Evolutionary conservation across 2,888 invertebrate species (phyloP).

Genomic region (Clanis bilineata): DNA sequence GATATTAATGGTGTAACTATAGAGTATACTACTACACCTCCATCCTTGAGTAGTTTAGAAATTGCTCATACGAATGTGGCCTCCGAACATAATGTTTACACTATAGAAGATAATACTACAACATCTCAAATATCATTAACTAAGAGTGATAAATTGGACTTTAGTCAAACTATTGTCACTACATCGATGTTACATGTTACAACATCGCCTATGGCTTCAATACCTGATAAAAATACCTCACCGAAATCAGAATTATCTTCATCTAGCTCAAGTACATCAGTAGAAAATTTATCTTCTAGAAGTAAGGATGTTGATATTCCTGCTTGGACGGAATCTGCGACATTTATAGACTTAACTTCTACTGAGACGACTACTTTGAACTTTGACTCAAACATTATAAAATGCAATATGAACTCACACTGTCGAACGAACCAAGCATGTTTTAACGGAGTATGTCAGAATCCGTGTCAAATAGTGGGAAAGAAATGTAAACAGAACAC

Average conservation of each 20-base stretch:
- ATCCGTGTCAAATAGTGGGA: slow-evolving; percentile 79
- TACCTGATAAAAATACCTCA: slow-evolving; percentile 14
- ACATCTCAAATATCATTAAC: background rate
- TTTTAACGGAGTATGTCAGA: slow-evolving; percentile 83
- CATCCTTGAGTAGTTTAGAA: too few species aligned
- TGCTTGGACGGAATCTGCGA: slow-evolving; percentile 71
- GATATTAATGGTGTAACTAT: too few species aligned
- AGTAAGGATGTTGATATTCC: slow-evolving; percentile 71
- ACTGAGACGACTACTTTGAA: slow-evolving; percentile 53
- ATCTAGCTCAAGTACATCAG: slow-evolving; percentile 55
- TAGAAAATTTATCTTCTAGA: slow-evolving; percentile 67
- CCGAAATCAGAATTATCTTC: slow-evolving; percentile 34
- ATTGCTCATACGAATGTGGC: too few species aligned
- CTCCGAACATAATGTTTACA: too few species aligned
- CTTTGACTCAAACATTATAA: slow-evolving; percentile 45
- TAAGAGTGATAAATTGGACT: background rate
- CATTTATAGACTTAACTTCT: slow-evolving; percentile 62
- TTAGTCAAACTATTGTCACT: background rate
- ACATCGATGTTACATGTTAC: background rate
- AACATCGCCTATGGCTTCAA: slow-evolving; percentile 17
- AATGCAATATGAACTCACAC: slow-evolving; percentile 84
- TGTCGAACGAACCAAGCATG: slow-evolving; percentile 85
- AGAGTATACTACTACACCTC: too few species aligned
- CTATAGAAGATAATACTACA: background rate
- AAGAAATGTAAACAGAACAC: slow-evolving; percentile 83